Conservation (phyloP, 2,888 invertebrate species). For the Chalcosyrphus nemorum region DNA sequence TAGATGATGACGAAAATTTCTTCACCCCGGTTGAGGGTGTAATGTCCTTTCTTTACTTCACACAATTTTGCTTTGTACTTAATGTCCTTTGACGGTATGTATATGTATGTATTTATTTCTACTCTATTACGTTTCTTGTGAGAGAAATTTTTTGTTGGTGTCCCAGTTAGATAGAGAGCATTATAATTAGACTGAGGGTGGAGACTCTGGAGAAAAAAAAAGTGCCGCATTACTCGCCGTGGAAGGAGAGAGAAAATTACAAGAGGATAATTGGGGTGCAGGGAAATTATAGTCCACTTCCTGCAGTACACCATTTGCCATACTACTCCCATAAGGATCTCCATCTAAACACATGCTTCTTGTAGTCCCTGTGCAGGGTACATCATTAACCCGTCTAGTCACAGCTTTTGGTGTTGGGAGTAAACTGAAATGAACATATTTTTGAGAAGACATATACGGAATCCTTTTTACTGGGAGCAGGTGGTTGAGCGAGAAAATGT, state of each 20-base stretch:
- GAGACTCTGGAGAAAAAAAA: not conserved
- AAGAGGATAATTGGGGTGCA: slow-evolving; percentile 49
- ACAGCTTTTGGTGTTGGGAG: not conserved
- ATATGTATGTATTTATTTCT: slow-evolving; percentile 23
- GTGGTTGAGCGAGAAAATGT: slow-evolving; percentile 8
- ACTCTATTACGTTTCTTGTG: slow-evolving; percentile 23
- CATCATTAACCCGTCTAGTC: slow-evolving; percentile 35
- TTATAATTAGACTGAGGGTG: slow-evolving; percentile 31
- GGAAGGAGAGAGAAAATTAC: slow-evolving; percentile 45
- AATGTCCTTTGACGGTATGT: slow-evolving; percentile 52
- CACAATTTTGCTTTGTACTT: slow-evolving; percentile 20
- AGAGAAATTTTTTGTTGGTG: not conserved
- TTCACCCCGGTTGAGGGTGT: not conserved
- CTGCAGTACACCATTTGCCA: not conserved
- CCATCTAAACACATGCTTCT: not conserved
- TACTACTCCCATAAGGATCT: not conserved
- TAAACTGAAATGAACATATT: slow-evolving; percentile 5
- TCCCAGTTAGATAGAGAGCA: slow-evolving; percentile 21
- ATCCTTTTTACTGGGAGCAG: slow-evolving; percentile 18
- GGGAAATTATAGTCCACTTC: slow-evolving; percentile 37
- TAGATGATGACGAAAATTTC: slow-evolving; percentile 7
- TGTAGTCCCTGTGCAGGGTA: not conserved
- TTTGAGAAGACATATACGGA: slow-evolving; percentile 34
- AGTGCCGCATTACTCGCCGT: slow-evolving; percentile 26
- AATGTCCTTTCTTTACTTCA: slow-evolving; percentile 15